Conservation (phyloP, 1,140 invertebrate species). For the Leucophenga varia region DNA sequence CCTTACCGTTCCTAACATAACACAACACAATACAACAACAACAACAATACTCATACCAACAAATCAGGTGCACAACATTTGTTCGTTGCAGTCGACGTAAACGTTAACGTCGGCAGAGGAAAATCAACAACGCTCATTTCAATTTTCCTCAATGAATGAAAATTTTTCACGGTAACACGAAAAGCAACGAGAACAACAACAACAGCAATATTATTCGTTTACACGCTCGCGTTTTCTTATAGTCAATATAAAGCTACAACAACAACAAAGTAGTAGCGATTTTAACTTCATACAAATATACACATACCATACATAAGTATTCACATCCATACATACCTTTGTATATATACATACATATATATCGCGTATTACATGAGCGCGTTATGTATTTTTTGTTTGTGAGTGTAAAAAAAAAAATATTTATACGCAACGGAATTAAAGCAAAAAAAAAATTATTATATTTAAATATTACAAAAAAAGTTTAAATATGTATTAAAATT, state of each 20-base stretch:
- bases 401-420: neutral
- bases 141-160: constrained; percentile 54
- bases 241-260: constrained; percentile 15
- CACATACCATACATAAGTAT: neutral
- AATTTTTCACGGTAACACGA: constrained; percentile 46
- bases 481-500: no score
- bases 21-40: no score
- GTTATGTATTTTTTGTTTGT: constrained; percentile 3
- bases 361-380: constrained; percentile 17
- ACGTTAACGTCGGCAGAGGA: constrained; percentile 5
- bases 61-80: no score
- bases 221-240: constrained; percentile 1
- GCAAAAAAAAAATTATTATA: no score
- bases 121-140: constrained; percentile 41
- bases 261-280: constrained; percentile 13
- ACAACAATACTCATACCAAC: constrained; percentile 13
- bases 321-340: neutral
- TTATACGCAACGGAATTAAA: constrained; percentile 26
- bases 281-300: constrained; percentile 12
- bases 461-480: no score
- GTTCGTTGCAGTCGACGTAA: constrained; percentile 13
- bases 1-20: no score
- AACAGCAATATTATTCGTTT: neutral
- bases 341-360: constrained; percentile 22
- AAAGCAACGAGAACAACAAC: no score